Conservation (phyloP, 2,797 vertebrate species). For the Petrocephalus schoutedeni region DNA sequence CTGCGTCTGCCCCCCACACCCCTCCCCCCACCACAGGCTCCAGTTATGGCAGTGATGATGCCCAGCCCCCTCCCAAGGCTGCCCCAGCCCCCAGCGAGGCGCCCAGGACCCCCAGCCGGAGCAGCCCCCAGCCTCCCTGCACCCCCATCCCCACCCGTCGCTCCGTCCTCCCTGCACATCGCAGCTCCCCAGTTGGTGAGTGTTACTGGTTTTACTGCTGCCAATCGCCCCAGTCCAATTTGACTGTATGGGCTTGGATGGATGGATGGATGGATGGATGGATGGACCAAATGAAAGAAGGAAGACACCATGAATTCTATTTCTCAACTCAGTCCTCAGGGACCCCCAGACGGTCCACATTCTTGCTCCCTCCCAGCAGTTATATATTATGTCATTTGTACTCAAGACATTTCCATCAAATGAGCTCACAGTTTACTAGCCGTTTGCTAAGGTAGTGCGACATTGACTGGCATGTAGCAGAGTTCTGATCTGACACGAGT, state of each 20-base stretch:
- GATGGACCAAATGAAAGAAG: too few species aligned
- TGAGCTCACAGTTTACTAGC: too few species aligned
- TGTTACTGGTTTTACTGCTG: neutral
- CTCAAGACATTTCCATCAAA: too few species aligned
- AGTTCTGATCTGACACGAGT: too few species aligned
- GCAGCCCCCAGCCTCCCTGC: slow-evolving; percentile 62
- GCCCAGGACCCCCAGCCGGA: slow-evolving; percentile 60
- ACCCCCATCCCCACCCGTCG: slow-evolving; percentile 67
- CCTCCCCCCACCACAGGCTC: slow-evolving; percentile 58
- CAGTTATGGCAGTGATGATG: slow-evolving; percentile 71
- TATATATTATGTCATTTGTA: too few species aligned
- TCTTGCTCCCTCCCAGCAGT: too few species aligned
- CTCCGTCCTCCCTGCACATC: slow-evolving; percentile 80
- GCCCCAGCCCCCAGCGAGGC: slow-evolving; percentile 56
- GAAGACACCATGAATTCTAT: too few species aligned
- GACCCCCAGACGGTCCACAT: too few species aligned
- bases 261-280: too few species aligned
- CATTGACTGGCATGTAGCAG: too few species aligned
- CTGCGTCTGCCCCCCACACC: neutral
- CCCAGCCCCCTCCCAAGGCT: slow-evolving; percentile 65
- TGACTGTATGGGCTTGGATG: neutral
- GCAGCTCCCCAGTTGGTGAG: slow-evolving; percentile 66
- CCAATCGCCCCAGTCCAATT: neutral
- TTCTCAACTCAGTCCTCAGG: too few species aligned
- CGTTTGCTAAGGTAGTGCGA: too few species aligned